Conservation (phyloP, 2,888 invertebrate genomes). For the Lasioglossum marginatum region DNA sequence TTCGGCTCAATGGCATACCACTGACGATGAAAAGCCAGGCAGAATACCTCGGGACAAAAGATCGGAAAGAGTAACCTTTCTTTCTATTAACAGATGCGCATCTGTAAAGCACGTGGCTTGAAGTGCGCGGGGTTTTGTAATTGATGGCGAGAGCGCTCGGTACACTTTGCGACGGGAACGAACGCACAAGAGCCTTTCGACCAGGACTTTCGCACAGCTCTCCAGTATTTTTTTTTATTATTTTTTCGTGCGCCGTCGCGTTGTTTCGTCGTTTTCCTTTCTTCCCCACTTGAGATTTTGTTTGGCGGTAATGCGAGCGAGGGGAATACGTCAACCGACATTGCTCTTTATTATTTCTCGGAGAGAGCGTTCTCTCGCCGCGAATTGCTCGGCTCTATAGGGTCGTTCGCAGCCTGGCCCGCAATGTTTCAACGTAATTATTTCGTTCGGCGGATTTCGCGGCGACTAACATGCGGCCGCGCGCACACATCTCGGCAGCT, state of each 20-base stretch:
- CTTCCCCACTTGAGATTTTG: conserved; percentile 22
- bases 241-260: conserved; percentile 6
- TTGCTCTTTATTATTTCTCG: conserved; percentile 21
- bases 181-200: conserved; percentile 37
- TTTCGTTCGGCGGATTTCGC: conserved; percentile 26
- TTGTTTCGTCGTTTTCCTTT: conserved; percentile 34
- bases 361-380: background rate
- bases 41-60: background rate
- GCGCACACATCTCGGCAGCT: conserved; percentile 8
- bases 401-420: background rate
- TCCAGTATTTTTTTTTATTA: background rate
- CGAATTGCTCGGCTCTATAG: background rate
- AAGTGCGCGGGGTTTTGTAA: conserved; percentile 46
- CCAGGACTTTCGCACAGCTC: conserved; percentile 30
- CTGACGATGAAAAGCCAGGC: background rate
- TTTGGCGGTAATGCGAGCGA: conserved; percentile 28
- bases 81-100: conserved; percentile 5
- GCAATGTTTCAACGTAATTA: conserved; percentile 34
- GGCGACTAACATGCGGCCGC: background rate
- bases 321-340: conserved; percentile 14
- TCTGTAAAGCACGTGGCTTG: conserved; percentile 2
- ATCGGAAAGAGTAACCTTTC: background rate
- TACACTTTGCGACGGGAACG: conserved; percentile 47
- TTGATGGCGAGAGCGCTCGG: conserved; percentile 46
- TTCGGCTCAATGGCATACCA: background rate